Evolutionary conservation across 2,113 vertebrate species (phyloP), one percentile per base, ranked within the genome.

Genomic region (Terrapene triunguis): DNA sequence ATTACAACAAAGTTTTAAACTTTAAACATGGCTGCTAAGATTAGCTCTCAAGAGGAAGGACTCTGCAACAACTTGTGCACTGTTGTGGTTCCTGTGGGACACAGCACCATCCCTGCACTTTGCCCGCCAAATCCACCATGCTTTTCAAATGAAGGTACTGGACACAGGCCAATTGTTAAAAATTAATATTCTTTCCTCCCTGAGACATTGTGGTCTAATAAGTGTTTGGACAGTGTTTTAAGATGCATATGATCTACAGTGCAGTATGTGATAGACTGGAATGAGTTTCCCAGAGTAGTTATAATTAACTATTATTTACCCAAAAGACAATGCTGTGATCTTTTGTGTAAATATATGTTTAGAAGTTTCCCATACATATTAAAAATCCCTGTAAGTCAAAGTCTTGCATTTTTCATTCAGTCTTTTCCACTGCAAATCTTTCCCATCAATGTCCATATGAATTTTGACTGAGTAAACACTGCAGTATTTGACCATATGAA

Each of bases 221-320:
- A 35, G 8, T 65, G 35, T 95, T 93, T 89, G 16, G 32, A 89
- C 10, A 2, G 0, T 51, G 29, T 51, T 72, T 92, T 93, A 14
- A 47, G 11, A 27, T 74, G 8, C 82, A 27, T 84, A 83, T 87
- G 69, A 13, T 38, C 29, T 47, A 9, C 8, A 62, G 6, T 51
- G 44, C 21, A 82, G 62, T 89, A 57, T 42, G 5, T 14, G 76
- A 80, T 21, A 90, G 89, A 92, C 55, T 0, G 62, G 3, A 81
- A 53, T 44, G 5, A 85, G 82, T 29, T 24, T 53, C 6, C 87
- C 48, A 74, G 53, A 78, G 29, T 76, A 10, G 72, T 84, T 96
- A 14, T 80, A 89, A 89, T 82, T 83, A 85, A 88, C 72, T 88
- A 38, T 65, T 80, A 59, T 93, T 92, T 96, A 79, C 42, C 11